Base-by-base conservation (phyloP, 2,888 invertebrate genomes). In the Junonia oenone region DNA sequence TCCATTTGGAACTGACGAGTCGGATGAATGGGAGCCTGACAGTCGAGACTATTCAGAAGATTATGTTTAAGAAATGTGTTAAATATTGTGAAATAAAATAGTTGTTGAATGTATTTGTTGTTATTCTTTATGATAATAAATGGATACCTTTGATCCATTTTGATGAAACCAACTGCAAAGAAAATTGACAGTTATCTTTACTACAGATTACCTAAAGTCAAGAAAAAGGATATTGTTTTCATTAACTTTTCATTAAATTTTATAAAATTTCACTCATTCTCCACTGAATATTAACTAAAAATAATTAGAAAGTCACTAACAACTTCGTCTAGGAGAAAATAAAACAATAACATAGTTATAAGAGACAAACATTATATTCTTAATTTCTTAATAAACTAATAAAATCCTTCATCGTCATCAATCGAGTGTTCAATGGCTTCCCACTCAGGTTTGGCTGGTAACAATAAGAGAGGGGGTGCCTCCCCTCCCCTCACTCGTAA, bases 401-500 rank as follows among this genome's bases (percentile, higher is more conserved):
- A 86, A 56, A 70, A 86, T 0, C 88, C 88, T 55, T 88, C 87
- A 50, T 86, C 87, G 26, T 82, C 83, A 22, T 22, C 22, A 22
- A 22, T 22, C 0, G 76, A 76, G 49, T 70, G 68, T 9, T 56
- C 58, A 0, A 72, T 71, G 62, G 69, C 68, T 1, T 76, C 75
- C 31, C 62, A 61, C 0, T 73, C 74, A 8, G 70, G 74, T 2
- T 75, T 71, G 2, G 71, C 67, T 2, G 71, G 56, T 29, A 78
- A 55, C 48, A 81, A 60, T 29, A 83, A 67, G 0, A 72, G 91
- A 57, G 93, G 92, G 0, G 95, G 95, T 27, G 96, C 93, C 78
- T 97, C 97, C 0, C 94, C 94, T 0, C 96, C 96, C 22, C 96
- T 92, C 1, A 97, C 94, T 64, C 93, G 92, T 15, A 96, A 91